Evolutionary conservation across 2,888 invertebrate species (phyloP).

Genomic region (Trachelus tabidus): DNA sequence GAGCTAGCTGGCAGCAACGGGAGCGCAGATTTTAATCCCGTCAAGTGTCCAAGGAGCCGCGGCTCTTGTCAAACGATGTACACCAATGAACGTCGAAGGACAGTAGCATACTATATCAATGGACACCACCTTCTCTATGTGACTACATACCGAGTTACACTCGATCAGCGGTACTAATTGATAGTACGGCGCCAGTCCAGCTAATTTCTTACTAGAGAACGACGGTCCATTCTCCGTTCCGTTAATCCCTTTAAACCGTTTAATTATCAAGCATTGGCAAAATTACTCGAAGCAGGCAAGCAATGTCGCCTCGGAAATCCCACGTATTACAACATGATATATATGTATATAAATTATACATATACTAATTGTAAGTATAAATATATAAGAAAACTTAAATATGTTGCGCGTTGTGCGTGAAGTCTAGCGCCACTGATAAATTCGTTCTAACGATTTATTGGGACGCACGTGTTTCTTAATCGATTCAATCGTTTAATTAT

Average conservation of each 20-base stretch:
- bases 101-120: no score
- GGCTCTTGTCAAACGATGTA: conserved; percentile 9
- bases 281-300: neutral
- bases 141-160: neutral
- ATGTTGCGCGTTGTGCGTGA: neutral
- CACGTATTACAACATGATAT: neutral
- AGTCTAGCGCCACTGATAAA: conserved; percentile 47
- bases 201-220: neutral
- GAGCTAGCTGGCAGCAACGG: neutral
- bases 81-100: neutral
- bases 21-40: conserved; percentile 15
- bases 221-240: neutral
- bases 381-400: neutral
- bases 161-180: neutral
- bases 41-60: neutral
- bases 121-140: neutral
- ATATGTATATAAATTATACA: no score
- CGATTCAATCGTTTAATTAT: conserved; percentile 43
- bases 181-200: neutral
- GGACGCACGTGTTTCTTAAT: conserved; percentile 28
- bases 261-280: neutral
- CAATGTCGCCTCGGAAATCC: neutral
- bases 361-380: no score
- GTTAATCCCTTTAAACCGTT: neutral
- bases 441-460: conserved; percentile 32